Base-by-base conservation (phyloP, 2,888 invertebrate genomes). In the Agrilus mali region DNA sequence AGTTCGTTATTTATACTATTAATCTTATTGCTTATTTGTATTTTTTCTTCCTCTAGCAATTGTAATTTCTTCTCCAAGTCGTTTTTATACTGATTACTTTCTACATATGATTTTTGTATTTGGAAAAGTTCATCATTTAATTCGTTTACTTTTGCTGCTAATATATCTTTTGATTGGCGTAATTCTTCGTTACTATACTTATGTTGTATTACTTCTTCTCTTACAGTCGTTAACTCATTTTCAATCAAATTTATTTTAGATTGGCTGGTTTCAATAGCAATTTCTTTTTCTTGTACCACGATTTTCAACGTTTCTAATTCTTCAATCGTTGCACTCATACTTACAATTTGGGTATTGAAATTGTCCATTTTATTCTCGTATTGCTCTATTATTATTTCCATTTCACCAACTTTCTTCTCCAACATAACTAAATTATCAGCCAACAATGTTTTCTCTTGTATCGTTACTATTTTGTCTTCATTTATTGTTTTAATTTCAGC, bases 311-410 rank as follows among this genome's bases (percentile, higher is more conserved):
- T 34, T 41, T 42, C 35, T 7, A 53, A 40, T n/a, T 53, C 49
- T 3, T 33, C 14, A 38, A 51, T 47, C 2, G 43, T 48, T 8
- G n/a, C 15, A 10, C 32, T 40, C 40, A 51, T 46, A 33, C 50
- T 45, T 2, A 36, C 14, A 22, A 51, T 44, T 27, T 36, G 47
- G 17, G 15, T 17, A 15, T 40, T 43, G 34, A 50, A 40, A 7
- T 20, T 31, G 6, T 44, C 34, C 34, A 49, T 50, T 46, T 48
- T 49, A 14, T 36, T 14, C n/a, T 33, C 40, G 39, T 51, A 38
- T 22, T 41, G 33, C 2, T 40, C 35, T 35, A 50, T 44, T 20
- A 34, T 41, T 4, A 40, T 20, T 45, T 49, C 36, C 38, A 49
- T 46, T 20, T 33, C 31, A 10, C 33, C 16, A n/a, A 47, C 14